phyloP scores from a whole-genome alignment of 2,888 invertebrate species.

The Luffia ferchaultella region DNA sequence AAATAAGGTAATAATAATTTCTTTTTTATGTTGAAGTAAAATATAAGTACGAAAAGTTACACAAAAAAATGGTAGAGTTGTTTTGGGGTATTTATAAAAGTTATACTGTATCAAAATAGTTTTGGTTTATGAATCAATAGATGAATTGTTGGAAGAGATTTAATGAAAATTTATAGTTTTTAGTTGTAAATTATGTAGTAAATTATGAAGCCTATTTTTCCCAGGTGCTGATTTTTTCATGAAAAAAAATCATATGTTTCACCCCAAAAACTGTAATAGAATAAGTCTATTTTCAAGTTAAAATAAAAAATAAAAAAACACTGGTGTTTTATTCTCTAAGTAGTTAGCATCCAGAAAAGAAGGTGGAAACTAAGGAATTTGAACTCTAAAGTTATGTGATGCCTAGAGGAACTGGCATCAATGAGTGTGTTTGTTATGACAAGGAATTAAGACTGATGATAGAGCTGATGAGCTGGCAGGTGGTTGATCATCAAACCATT shows the following conservation, averaged over 20 bases:
- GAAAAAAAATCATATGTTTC: neutral
- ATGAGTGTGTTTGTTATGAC: too few species aligned
- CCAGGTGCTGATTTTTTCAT: neutral
- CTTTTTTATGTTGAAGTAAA: constrained; percentile 27
- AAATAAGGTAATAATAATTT: constrained; percentile 25
- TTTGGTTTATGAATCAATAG: too few species aligned
- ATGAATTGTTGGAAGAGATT: too few species aligned
- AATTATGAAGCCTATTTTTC: too few species aligned
- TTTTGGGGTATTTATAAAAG: constrained; percentile 10
- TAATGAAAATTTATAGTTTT: too few species aligned
- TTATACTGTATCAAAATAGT: neutral
- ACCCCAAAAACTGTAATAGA: constrained; percentile 44
- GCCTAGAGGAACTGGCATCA: too few species aligned
- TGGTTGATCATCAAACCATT: too few species aligned
- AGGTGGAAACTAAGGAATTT: too few species aligned
- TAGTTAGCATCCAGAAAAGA: neutral
- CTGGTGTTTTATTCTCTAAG: neutral
- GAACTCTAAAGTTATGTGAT: too few species aligned
- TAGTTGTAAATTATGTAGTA: too few species aligned
- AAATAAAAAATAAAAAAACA: constrained; percentile 38
- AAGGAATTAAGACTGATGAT: too few species aligned
- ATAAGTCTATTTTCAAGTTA: constrained; percentile 59
- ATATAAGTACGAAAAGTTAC: constrained; percentile 44
- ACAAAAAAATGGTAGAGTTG: constrained; percentile 21
- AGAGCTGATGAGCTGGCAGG: too few species aligned